phyloP scores from a whole-genome alignment of 2,113 vertebrate species.

The Verasper variegatus region DNA sequence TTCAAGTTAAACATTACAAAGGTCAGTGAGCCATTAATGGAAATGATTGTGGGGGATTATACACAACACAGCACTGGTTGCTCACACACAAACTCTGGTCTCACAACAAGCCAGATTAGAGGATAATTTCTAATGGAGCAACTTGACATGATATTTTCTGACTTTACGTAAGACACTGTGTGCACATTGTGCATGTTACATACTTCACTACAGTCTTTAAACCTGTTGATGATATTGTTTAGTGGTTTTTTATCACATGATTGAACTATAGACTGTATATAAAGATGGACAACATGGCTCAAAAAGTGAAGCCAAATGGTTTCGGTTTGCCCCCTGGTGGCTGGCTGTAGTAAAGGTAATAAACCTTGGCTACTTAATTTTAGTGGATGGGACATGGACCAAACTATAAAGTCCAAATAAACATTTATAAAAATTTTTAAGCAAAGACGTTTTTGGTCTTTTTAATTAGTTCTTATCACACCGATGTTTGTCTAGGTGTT shows the following conservation, averaged over 20 bases:
- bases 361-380: neutral
- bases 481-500: too few species aligned
- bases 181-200: conserved; percentile 2
- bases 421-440: too few species aligned
- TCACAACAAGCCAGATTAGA: neutral
- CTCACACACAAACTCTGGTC: neutral
- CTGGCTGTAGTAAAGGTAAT: neutral
- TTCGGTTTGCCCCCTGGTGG: neutral
- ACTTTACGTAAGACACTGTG: neutral
- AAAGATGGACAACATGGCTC: neutral
- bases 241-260: neutral
- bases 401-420: too few species aligned
- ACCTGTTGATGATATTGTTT: too few species aligned
- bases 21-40: conserved; percentile 22
- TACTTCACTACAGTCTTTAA: neutral
- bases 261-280: neutral
- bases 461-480: too few species aligned
- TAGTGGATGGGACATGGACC: neutral
- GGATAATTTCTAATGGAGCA: neutral
- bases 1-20: conserved; percentile 21
- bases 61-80: neutral
- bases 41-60: neutral
- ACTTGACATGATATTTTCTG: neutral
- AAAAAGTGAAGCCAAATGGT: neutral
- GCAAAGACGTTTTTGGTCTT: too few species aligned